Base-by-base conservation (phyloP, 2,888 invertebrate species). In the Pantelozetes paolii region DNA sequence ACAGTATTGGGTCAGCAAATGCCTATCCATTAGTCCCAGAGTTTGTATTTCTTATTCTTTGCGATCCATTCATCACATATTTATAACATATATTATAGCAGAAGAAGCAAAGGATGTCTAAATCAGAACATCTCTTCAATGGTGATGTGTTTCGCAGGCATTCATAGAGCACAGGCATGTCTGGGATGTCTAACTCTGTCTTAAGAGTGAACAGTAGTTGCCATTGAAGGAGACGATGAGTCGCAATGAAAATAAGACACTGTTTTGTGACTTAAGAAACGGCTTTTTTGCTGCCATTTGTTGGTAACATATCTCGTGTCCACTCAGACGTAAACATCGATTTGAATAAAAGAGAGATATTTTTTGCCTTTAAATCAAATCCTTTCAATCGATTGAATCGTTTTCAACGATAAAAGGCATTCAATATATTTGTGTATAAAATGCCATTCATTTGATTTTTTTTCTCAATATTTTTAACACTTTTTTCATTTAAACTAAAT, bases 271-370 rank as follows among this genome's bases (percentile, higher is more conserved):
- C 30, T 62, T 32, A n/a, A 18, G 20, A 6, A 9, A 8, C 26
- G 2, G 2, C 3, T 26, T 20, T 26, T 26, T 54, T 23, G 5
- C 1, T 15, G n/a, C 11, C n/a, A 36, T 62, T 62, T 62, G 30
- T 26, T 9, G 62, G 32, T 28, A 11, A 62, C 11, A 62, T 62
- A 62, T 62, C 62, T 62, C 6, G 59, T 59, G 62, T 62, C 36
- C 62, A 62, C 9, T 62, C 32, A n/a, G 6, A n/a, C 32, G 36
- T n/a, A 6, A 62, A 30, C n/a, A n/a, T n/a, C n/a, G n/a, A n/a
- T n/a, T n/a, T n/a, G n/a, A n/a, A n/a, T n/a, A n/a, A n/a, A n/a
- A n/a, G n/a, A n/a, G n/a, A n/a, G n/a, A n/a, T n/a, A n/a, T n/a
- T n/a, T n/a, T n/a, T n/a, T n/a, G n/a, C n/a, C n/a, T n/a, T n/a